Evolutionary conservation across 2,797 vertebrate genomes (phyloP).

Genomic region (Sebastes aleutianus): DNA sequence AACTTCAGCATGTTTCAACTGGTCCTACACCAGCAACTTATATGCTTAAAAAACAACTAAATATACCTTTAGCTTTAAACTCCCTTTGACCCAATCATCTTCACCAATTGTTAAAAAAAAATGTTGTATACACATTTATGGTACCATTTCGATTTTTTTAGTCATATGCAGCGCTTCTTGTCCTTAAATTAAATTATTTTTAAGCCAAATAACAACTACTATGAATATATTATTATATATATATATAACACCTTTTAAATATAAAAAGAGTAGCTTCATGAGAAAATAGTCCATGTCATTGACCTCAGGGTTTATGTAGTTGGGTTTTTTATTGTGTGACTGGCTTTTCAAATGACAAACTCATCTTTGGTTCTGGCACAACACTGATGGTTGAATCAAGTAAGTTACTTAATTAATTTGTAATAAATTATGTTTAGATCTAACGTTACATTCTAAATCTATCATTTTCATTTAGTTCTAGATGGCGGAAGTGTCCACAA

Average conservation of each 20-base stretch:
- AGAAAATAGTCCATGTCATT: not conserved
- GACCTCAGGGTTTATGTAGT: not conserved
- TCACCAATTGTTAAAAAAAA: too few relatives aligned
- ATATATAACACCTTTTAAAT: not conserved
- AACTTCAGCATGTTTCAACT: not conserved
- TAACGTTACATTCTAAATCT: not conserved
- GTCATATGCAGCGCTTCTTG: not conserved
- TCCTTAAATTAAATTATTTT: not conserved
- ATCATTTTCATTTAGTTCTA: not conserved
- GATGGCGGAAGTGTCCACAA: not conserved
- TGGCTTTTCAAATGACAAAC: not conserved
- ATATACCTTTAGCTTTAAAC: not conserved
- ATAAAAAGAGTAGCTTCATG: not conserved
- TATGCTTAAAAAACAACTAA: rapidly evolving
- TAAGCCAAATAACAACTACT: not conserved
- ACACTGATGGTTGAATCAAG: slow-evolving; percentile 19
- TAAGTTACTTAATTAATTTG: slow-evolving; percentile 4
- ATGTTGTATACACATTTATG: too few relatives aligned
- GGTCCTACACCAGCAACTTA: not conserved
- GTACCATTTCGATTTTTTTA: too few relatives aligned
- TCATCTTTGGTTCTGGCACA: slow-evolving; percentile 37
- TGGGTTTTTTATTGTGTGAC: slow-evolving; percentile 20
- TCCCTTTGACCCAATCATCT: not conserved
- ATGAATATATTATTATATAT: not conserved
- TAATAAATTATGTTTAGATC: not conserved